Evolutionary conservation across 1,140 invertebrate genomes (phyloP), one percentile per base, ranked within the genome.

Genomic region (Penaeus chinensis): DNA sequence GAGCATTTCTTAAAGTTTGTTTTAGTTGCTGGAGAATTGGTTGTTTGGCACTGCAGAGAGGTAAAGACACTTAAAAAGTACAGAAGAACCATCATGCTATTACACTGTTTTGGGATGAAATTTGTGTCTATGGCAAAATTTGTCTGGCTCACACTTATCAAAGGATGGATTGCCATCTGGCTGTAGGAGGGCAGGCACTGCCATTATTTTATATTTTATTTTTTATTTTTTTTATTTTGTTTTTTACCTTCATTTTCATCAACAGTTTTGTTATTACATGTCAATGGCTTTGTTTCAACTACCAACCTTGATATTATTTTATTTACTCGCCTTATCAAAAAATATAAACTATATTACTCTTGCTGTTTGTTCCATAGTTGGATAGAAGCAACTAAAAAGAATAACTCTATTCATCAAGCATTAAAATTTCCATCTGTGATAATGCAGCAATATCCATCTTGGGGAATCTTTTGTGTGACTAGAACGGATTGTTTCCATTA

Each of bases 401-500:
- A 76, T 27, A 65, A 78, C 65, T 54, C 54, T 13, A 54, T 71
- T 86, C 60, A 80, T 86, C 62, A 86, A 79, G 84, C 84, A 86
- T 86, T 79, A 86, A 63, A 86, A 86, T 80, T 80, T 86, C 47
- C 77, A 80, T 66, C 47, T 71, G 62, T 82, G 47, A 32, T 82
- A 76, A 82, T 82, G 66, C 86, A 82, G 32, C 54, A 77, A 82
- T 82, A 82, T 82, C 62, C 80, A 82, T 83, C 66, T 82, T 66
- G 22, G 60, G 86, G 61, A 78, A 83, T 77, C 62, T 76, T 87
- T 82, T 82, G 81, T 82, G 86, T 87, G 86, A 87, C 86, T 87
- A 87, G 86, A 87, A 87, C 86, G 32, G 80, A 82, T 87, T 87
- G 84, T 87, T 82, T 83, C 66, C 86, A 63, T 87, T 82, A 82